Base-by-base conservation (phyloP, 1,140 invertebrate genomes). In the Halesus radiatus region DNA sequence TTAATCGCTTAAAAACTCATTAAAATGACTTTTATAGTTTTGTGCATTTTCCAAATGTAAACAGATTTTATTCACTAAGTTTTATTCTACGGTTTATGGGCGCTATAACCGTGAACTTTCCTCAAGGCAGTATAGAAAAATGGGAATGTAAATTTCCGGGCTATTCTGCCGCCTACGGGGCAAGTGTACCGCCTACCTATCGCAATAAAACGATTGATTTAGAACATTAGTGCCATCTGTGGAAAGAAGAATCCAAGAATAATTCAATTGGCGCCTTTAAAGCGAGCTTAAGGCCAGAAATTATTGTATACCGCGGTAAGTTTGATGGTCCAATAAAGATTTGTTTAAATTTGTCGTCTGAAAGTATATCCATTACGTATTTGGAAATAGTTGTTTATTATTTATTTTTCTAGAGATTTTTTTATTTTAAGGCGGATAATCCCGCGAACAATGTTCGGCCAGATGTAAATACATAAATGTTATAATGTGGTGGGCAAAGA, bases 201-300 rank as follows among this genome's bases (percentile, higher is more conserved):
- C 54, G 54, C 72, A 75, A 75, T 75, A 75, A 75, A 75, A 56
- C 72, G 72, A 58, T 75, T 58, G 72, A 75, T 75, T 75, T 37
- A 58, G 72, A 75, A 58, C 53, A 75, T 75, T 58, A 75, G 22
- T 75, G 53, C 72, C 72, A 75, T 75, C 53, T 75, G 20, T 29
- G 37, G 72, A 58, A 75, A 32, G 16, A 56, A 32, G 72, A 32
- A 58, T 75, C 58, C 58, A 32, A 20, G 8, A 75, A 75, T 75
- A 56, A 56, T 58, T 75, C 53, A 15, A 4, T 50, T 75, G 22
- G 18, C 37, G 16, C 53, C 53, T 58, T 75, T 32, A 32, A 32
- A 45, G 37, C 37, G 37, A 45, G 37, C 37, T 45, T 45, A 45
- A 45, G 37, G 10, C 37, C 37, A 45, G 37, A 45, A 45, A 45